Evolutionary conservation across 2,113 vertebrate genomes (phyloP).

Genomic region (Rhinogobius similis): DNA sequence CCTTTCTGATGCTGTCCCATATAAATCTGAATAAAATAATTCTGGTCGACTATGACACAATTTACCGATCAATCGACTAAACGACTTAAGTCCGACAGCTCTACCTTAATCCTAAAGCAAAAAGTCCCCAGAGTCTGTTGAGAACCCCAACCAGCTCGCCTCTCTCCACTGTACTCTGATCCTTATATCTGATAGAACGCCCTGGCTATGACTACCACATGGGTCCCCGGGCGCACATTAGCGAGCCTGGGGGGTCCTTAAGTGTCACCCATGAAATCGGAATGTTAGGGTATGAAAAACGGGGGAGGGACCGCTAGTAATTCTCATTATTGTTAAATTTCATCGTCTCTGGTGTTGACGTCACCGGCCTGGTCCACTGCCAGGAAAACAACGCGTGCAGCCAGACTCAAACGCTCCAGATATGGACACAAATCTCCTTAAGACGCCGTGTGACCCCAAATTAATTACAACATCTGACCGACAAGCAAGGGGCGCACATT

Average conservation of each 20-base stretch:
- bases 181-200: conserved; percentile 57
- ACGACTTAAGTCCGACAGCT: too few relatives aligned
- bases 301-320: conserved; percentile 81
- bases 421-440: conserved; percentile 48
- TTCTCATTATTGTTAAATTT: conserved; percentile 82
- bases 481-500: conserved; percentile 24
- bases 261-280: conserved; percentile 87
- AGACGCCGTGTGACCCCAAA: conserved; percentile 51
- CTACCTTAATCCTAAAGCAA: neutral
- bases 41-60: too few relatives aligned
- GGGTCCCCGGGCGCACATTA: conserved; percentile 76
- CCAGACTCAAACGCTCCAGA: conserved; percentile 37
- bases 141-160: neutral
- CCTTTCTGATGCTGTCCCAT: too few relatives aligned
- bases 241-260: conserved; percentile 78
- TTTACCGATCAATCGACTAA: too few relatives aligned
- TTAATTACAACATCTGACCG: conserved; percentile 60
- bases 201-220: conserved; percentile 64
- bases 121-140: conserved; percentile 15
- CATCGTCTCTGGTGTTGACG: conserved; percentile 70
- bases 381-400: conserved; percentile 51
- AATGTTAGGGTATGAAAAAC: conserved; percentile 86
- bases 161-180: conserved; percentile 28
- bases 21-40: too few relatives aligned
- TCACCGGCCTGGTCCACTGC: conserved; percentile 52